Conservation (phyloP, 2,797 vertebrate genomes). For the Hyperoplus lanceolatus region DNA sequence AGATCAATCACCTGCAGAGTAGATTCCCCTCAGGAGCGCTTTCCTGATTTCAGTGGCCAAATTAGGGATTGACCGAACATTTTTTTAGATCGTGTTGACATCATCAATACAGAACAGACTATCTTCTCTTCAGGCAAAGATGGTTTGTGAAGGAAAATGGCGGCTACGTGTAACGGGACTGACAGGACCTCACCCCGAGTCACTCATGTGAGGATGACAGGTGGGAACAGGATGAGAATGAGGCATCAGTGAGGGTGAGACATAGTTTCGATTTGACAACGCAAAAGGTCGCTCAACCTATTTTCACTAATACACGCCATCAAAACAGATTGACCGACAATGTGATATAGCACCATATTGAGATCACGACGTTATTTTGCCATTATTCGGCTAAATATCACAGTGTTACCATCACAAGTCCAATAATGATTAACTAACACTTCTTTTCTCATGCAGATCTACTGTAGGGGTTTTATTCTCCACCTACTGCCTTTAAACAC, state of each 20-base stretch:
- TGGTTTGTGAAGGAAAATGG: constrained; percentile 51
- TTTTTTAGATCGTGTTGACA: constrained; percentile 35
- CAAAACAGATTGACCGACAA: constrained; percentile 67
- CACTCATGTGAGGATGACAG: constrained; percentile 56
- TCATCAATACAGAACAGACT: constrained; percentile 49
- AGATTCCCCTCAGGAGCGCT: constrained; percentile 13
- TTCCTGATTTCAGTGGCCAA: constrained; percentile 29
- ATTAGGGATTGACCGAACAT: constrained; percentile 34
- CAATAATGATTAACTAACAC: constrained; percentile 78
- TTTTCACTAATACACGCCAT: constrained; percentile 76
- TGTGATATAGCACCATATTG: constrained; percentile 76
- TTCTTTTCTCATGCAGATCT: constrained; percentile 74
- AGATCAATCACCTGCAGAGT: constrained; percentile 40
- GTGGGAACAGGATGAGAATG: constrained; percentile 66
- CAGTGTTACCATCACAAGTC: constrained; percentile 82
- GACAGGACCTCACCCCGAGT: constrained; percentile 59
- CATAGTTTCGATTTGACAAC: constrained; percentile 53
- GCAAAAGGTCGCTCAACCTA: constrained; percentile 64
- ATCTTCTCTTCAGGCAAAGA: constrained; percentile 51
- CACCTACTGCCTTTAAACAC: constrained; percentile 67
- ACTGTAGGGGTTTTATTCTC: constrained; percentile 48
- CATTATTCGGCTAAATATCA: constrained; percentile 77
- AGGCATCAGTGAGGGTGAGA: constrained; percentile 53
- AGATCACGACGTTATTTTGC: constrained; percentile 77
- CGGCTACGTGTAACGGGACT: constrained; percentile 55